phyloP scores from a whole-genome alignment of 2,888 invertebrate species.

The Physocephala rufipes region DNA sequence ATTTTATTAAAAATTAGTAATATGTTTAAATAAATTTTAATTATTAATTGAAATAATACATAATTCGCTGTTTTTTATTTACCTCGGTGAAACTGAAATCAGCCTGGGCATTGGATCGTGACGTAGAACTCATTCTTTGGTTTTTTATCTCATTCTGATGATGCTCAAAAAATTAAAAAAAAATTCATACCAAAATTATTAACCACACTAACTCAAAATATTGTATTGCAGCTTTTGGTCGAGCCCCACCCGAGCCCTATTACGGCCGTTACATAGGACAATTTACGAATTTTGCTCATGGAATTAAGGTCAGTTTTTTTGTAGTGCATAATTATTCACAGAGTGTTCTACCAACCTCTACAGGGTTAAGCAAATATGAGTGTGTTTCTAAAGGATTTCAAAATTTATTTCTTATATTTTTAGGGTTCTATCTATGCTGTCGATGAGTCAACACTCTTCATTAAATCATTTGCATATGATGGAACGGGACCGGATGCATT shows the following conservation, averaged over 20 bases:
- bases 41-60: not conserved
- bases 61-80: not conserved
- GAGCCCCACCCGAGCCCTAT: conserved; percentile 71
- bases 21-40: not conserved
- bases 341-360: too few relatives aligned
- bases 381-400: not conserved
- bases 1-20: too few relatives aligned
- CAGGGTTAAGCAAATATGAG: too few relatives aligned
- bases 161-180: too few relatives aligned
- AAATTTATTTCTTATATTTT: conserved; percentile 18
- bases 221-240: conserved; percentile 53
- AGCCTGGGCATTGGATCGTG: not conserved
- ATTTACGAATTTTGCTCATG: conserved; percentile 79
- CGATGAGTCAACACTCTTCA: conserved; percentile 87
- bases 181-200: too few relatives aligned
- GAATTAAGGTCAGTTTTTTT: conserved; percentile 68
- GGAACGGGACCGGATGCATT: conserved; percentile 88
- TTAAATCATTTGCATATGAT: conserved; percentile 88
- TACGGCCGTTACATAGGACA: conserved; percentile 81
- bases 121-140: too few relatives aligned
- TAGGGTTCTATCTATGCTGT: conserved; percentile 85
- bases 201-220: not conserved
- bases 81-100: not conserved
- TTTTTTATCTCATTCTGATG: too few relatives aligned
- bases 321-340: too few relatives aligned